Conservation (phyloP, 1,140 invertebrate genomes). For the Globodera ellingtonae region DNA sequence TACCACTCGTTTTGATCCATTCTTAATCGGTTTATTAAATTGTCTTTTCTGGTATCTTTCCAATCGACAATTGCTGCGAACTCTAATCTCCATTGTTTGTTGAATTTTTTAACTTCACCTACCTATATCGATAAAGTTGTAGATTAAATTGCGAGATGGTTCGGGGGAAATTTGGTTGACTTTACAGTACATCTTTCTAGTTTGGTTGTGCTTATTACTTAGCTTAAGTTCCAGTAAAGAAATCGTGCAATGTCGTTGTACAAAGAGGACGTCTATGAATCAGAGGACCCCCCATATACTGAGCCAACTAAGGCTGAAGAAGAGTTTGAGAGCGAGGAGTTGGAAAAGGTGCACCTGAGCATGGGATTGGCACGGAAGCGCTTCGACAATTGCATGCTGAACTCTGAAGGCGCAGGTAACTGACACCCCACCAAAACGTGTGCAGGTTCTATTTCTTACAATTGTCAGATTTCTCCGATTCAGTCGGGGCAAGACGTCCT, state of each 20-base stretch:
- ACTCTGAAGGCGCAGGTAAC: slow-evolving; percentile 36
- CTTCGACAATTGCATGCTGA: slow-evolving; percentile 33
- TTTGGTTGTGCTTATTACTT: not conserved
- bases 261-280: slow-evolving; percentile 44
- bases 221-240: not conserved
- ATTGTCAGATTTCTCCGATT: slow-evolving; percentile 42
- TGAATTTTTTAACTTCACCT: not conserved
- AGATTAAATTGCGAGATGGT: no score
- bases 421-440: not conserved
- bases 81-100: not conserved
- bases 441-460: slow-evolving; percentile 15
- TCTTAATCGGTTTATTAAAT: no score
- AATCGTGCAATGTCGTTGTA: slow-evolving; percentile 10
- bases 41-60: not conserved
- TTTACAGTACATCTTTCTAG: not conserved
- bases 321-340: slow-evolving; percentile 30
- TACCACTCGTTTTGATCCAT: no score
- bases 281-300: slow-evolving; percentile 33
- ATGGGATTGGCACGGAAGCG: slow-evolving; percentile 20
- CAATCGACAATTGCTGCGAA: not conserved
- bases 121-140: no score
- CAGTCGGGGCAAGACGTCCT: slow-evolving; percentile 8
- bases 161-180: no score
- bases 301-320: slow-evolving; percentile 26
- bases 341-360: slow-evolving; percentile 41